Evolutionary conservation across 2,888 invertebrate genomes (phyloP), one percentile per base, ranked within the genome.

Genomic region (Cordilura impudica): DNA sequence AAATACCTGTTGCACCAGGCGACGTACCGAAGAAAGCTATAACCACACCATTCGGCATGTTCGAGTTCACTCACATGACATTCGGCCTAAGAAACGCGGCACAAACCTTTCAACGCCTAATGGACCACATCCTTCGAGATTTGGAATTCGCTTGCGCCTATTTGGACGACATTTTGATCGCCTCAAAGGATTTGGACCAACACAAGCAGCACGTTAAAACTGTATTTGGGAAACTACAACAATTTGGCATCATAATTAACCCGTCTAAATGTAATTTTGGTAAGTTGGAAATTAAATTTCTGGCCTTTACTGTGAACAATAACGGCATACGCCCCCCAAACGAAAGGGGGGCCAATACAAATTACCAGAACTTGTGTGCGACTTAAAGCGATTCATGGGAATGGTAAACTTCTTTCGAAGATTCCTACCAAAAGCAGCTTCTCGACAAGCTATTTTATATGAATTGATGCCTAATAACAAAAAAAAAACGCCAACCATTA

Each of bases 111-210:
- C 81, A 81, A 43, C 45, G 78, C 2, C 60, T 70, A 16, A 78
- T 81, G 43, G 60, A 81, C 39, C 43, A 74, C 31, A 65, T 81
- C 2, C 29, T 80, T 5, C 66, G 65, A 1, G 75, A 81, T 7
- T 79, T 45, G 2, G 26, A 23, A 0, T 80, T 80, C 45, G 78
- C 70, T 12, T 84, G 79, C 39, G 65, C 78, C 4, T 87, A 87
- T 61, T 19, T 86, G 0, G 86, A 86, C 53, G 86, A 86, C 51
- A 82, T 86, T 10, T 60, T 84, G 6, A 75, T 86, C 1, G 83
- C 84, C 3, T 84, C 85, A 1, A 39, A 39, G 16, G 53, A 81
- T 8, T 53, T 65, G 10, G 66, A 82, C 6, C 67, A n/a, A n/a
- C n/a, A n/a, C n/a, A 39, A 49, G 26, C 10, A 61, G 19, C 84